Conservation (phyloP, 2,113 vertebrate genomes). For the Chloroceryle aenea region DNA sequence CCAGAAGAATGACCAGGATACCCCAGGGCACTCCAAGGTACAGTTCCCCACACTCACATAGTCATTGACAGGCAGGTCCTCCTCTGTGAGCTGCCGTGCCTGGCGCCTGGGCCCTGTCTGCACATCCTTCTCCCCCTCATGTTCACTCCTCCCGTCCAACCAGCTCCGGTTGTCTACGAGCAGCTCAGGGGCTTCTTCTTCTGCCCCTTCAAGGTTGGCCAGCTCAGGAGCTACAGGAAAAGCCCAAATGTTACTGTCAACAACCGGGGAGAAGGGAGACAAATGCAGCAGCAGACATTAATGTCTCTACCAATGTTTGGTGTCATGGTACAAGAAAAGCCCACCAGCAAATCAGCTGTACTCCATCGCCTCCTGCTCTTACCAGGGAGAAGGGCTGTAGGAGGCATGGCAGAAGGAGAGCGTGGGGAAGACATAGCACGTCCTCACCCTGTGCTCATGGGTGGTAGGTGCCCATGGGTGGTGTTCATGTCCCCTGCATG, state of each 20-base stretch:
- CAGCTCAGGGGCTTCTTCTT: constrained; percentile 61
- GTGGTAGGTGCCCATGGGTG: not conserved
- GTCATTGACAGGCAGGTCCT: constrained; percentile 81
- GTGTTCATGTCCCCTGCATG: not conserved
- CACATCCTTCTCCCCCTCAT: not conserved
- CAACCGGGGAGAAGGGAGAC: not conserved
- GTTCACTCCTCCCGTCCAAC: not conserved
- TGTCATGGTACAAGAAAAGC: not conserved
- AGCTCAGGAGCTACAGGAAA: constrained; percentile 70
- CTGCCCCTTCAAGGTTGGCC: constrained; percentile 70
- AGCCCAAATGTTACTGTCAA: not conserved
- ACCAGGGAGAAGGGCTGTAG: not conserved
- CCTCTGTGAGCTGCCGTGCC: constrained; percentile 76
- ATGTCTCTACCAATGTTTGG: not conserved
- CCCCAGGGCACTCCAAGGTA: not conserved
- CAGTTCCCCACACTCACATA: constrained; percentile 72
- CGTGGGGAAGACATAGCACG: fast-evolving
- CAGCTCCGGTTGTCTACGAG: constrained; percentile 37
- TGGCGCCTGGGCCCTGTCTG: constrained; percentile 58
- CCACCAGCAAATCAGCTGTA: not conserved
- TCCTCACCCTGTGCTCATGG: fast-evolving
- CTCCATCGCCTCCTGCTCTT: not conserved
- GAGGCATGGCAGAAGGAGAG: not conserved
- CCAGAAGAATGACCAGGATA: not conserved
- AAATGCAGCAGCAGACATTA: not conserved